phyloP scores from a whole-genome alignment of 1,140 invertebrate genomes.

The Musca domestica region DNA sequence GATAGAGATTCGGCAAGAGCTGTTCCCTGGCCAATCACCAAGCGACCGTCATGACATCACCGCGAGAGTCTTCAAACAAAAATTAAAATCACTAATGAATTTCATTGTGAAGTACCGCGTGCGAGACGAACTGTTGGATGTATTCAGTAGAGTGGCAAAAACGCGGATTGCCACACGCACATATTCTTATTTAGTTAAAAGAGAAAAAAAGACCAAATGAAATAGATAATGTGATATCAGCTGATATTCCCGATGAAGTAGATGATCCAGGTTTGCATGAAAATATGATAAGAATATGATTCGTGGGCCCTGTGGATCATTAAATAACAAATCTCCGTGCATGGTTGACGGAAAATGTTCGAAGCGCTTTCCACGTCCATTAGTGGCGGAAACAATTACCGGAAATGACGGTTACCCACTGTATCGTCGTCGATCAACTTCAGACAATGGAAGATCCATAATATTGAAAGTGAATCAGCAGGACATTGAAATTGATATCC shows the following conservation, averaged over 20 bases:
- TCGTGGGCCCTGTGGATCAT: slow-evolving; percentile 54
- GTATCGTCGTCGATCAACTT: slow-evolving; percentile 47
- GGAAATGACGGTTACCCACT: slow-evolving; percentile 54
- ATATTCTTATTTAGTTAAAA: slow-evolving; percentile 55
- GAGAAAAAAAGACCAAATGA: slow-evolving; percentile 51
- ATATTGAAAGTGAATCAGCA: not conserved
- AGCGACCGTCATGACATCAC: slow-evolving; percentile 40
- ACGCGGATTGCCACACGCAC: slow-evolving; percentile 55
- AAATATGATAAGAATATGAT: not conserved
- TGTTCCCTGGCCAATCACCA: slow-evolving; percentile 34
- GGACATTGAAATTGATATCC: slow-evolving; percentile 32
- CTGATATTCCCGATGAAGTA: too few relatives aligned
- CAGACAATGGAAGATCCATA: slow-evolving; percentile 36
- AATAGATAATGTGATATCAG: slow-evolving; percentile 22
- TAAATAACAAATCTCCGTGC: slow-evolving; percentile 46
- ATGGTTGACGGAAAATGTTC: too few relatives aligned
- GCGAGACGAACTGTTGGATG: slow-evolving; percentile 44
- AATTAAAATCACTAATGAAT: slow-evolving; percentile 39
- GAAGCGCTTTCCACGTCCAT: slow-evolving; percentile 31
- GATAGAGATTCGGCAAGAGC: slow-evolving; percentile 42
- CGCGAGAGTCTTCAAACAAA: slow-evolving; percentile 49
- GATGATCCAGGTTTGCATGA: too few relatives aligned
- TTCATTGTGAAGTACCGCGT: slow-evolving; percentile 43
- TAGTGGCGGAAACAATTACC: slow-evolving; percentile 32
- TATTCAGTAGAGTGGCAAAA: slow-evolving; percentile 41